Percentiles rank a stretch among this genome's conserved stretches.
Conservation (phyloP, 2,113 vertebrate genomes). For the Stomatorhinus ivindoensis region DNA sequence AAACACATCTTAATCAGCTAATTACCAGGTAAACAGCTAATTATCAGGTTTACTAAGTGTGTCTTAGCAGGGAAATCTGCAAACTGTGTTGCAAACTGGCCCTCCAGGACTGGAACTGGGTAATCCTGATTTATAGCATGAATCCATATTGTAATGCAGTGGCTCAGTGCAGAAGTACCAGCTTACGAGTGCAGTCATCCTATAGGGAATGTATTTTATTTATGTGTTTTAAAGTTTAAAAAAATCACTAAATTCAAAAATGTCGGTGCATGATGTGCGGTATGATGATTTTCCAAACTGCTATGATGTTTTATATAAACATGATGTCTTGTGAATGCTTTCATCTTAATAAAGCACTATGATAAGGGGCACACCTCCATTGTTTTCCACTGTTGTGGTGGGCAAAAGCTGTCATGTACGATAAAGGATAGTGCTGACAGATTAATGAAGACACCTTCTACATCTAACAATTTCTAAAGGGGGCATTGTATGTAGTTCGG, state of each 20-base stretch:
- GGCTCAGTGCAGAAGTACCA: background rate
- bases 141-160: background rate
- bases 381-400: background rate
- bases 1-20: too few relatives aligned
- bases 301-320: conserved; percentile 2
- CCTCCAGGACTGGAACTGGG: background rate
- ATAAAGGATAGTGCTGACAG: background rate
- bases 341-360: background rate
- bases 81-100: background rate
- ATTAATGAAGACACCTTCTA: conserved; percentile 1
- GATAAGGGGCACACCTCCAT: background rate
- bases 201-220: background rate
- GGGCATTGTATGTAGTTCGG: background rate
- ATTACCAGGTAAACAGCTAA: background rate
- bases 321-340: background rate
- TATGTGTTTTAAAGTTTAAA: background rate
- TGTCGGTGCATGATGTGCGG: background rate
- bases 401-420: background rate
- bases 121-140: background rate
- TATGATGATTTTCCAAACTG: conserved; percentile 1
- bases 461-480: background rate
- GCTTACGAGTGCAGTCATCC: background rate
- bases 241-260: too few relatives aligned
- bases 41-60: background rate
- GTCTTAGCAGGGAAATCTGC: background rate